A percentile compares a stretch with the other conserved stretches of the same genome.
Evolutionary conservation across 2,888 invertebrate genomes (phyloP).

Genomic region (Drosophila ustulata): DNA sequence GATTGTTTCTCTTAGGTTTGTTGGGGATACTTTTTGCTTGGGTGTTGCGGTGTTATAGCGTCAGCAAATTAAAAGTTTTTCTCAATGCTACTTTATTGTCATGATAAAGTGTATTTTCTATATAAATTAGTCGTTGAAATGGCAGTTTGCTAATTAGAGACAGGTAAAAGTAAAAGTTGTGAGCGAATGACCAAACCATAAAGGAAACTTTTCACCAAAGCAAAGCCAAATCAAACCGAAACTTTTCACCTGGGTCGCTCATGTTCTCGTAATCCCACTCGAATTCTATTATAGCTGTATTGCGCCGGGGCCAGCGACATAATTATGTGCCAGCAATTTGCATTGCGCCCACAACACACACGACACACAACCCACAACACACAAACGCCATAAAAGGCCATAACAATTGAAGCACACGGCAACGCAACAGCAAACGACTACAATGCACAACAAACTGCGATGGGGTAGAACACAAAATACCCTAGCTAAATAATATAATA

Average conservation of each 20-base stretch:
- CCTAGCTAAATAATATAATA: constrained; percentile 13
- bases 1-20: not conserved
- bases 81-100: constrained; percentile 45
- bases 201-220: constrained; percentile 33
- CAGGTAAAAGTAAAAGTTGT: constrained; percentile 60
- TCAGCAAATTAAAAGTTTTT: constrained; percentile 71
- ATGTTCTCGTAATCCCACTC: constrained; percentile 39
- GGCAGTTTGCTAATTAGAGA: constrained; percentile 70
- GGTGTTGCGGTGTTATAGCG: constrained; percentile 48
- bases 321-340: constrained; percentile 78
- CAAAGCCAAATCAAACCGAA: constrained; percentile 26
- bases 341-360: constrained; percentile 63
- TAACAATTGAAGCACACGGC: constrained; percentile 63
- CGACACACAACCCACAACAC: constrained; percentile 4
- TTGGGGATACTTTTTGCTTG: constrained; percentile 18
- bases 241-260: constrained; percentile 23
- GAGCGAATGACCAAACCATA: constrained; percentile 10
- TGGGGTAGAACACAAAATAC: constrained; percentile 27
- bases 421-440: constrained; percentile 27
- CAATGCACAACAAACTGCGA: constrained; percentile 11
- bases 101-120: constrained; percentile 49
- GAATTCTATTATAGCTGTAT: constrained; percentile 46
- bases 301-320: constrained; percentile 59
- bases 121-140: constrained; percentile 58
- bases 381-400: constrained; percentile 65